Conservation (phyloP, 1,140 invertebrate genomes). For the Macrotrachela quadricornifera region DNA sequence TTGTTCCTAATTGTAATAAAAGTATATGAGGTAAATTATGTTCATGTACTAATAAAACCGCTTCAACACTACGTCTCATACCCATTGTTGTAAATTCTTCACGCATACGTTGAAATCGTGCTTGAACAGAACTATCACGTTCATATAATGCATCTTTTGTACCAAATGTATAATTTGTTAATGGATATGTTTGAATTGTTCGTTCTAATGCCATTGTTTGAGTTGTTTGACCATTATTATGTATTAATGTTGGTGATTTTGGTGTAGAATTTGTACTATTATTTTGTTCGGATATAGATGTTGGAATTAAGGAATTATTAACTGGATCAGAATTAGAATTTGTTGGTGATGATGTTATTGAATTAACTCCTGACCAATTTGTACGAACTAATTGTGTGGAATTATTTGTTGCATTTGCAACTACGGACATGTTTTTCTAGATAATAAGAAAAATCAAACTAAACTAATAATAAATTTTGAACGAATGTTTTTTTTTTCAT, state of each 20-base stretch:
- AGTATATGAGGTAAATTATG: constrained; percentile 91
- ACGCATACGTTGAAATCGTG: constrained; percentile 87
- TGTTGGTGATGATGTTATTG: too few species aligned
- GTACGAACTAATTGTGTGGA: too few species aligned
- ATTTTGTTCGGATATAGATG: too few species aligned
- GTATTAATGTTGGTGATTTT: neutral
- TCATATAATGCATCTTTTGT: constrained; percentile 96
- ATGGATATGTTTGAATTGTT: constrained; percentile 1
- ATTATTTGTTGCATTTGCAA: too few species aligned
- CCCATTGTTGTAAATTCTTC: constrained; percentile 96
- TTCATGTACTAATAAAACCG: constrained; percentile 86
- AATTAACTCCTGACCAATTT: too few species aligned
- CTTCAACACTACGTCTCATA: constrained; percentile 86
- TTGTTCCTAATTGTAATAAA: constrained; percentile 83
- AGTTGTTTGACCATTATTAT: neutral
- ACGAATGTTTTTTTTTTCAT: too few species aligned
- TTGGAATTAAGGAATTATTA: too few species aligned
- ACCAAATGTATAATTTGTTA: constrained; percentile 87
- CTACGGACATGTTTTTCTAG: too few species aligned
- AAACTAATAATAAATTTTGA: too few species aligned
- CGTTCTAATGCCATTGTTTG: neutral
- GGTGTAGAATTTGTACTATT: neutral
- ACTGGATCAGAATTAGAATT: too few species aligned
- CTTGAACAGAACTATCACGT: constrained; percentile 90
- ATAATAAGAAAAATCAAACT: too few species aligned